A percentile compares a stretch with the other conserved stretches of the same genome.
Conservation (phyloP, 2,888 invertebrate species). For the Ctena decussata region DNA sequence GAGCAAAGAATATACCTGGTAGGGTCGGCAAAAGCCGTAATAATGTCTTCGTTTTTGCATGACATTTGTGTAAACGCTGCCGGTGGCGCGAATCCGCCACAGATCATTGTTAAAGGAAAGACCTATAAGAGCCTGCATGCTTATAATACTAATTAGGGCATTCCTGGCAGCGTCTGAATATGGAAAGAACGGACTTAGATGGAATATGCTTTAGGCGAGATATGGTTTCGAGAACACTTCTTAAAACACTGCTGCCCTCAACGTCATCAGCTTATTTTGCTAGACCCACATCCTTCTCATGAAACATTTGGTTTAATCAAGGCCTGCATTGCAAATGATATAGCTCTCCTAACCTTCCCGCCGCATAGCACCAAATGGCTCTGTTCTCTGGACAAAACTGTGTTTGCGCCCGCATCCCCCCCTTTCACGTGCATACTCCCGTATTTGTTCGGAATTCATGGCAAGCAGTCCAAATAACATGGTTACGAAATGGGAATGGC, state of each 20-base stretch:
- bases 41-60: slow-evolving; percentile 11
- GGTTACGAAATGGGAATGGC: slow-evolving; percentile 31
- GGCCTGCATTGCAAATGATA: slow-evolving; percentile 54
- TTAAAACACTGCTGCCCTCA: slow-evolving; percentile 23
- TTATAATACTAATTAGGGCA: slow-evolving; percentile 15
- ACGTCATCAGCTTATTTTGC: slow-evolving; percentile 32
- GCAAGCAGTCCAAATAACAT: slow-evolving; percentile 14
- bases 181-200: slow-evolving; percentile 40
- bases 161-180: not conserved
- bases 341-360: slow-evolving; percentile 51
- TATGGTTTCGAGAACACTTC: slow-evolving; percentile 37
- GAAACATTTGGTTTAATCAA: slow-evolving; percentile 63
- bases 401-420: slow-evolving; percentile 62
- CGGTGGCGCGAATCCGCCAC: slow-evolving; percentile 1
- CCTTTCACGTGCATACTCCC: slow-evolving; percentile 33
- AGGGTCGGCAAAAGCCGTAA: not conserved
- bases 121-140: not conserved
- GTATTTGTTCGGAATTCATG: slow-evolving; percentile 26
- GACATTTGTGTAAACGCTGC: slow-evolving; percentile 26
- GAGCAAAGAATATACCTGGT: not conserved
- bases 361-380: slow-evolving; percentile 58
- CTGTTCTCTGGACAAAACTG: slow-evolving; percentile 52
- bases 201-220: slow-evolving; percentile 31
- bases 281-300: slow-evolving; percentile 64
- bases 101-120: slow-evolving; percentile 24